Percentiles rank a stretch among this genome's conserved stretches.
Conservation (phyloP, 2,113 vertebrate genomes). For the Sinocyclocheilus grahami region DNA sequence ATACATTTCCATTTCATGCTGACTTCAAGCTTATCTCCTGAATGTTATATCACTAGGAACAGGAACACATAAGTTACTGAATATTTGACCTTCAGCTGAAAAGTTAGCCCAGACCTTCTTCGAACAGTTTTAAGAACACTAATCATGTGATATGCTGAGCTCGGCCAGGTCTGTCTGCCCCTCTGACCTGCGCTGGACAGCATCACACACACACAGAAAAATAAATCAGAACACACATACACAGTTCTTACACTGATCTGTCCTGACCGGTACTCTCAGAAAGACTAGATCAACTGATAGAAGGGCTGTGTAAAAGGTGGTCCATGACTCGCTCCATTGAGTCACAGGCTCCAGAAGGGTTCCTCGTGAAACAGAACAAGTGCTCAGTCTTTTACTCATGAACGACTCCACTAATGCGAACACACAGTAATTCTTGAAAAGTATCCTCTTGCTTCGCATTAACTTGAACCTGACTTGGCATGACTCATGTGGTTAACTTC, state of each 20-base stretch:
- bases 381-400: not conserved
- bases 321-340: constrained; percentile 30
- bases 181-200: constrained; percentile 14
- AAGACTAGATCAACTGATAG: constrained; percentile 26
- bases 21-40: not conserved
- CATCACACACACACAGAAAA: not conserved
- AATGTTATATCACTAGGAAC: not conserved
- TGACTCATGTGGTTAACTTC: constrained; percentile 28
- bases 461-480: constrained; percentile 37
- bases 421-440: constrained; percentile 30
- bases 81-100: constrained; percentile 29
- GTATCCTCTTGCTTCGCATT: constrained; percentile 19
- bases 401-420: not conserved
- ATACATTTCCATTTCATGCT: not conserved
- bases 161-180: constrained; percentile 31
- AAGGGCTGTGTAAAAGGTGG: constrained; percentile 32
- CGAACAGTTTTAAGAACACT: not conserved
- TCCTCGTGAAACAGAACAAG: constrained; percentile 23
- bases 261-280: constrained; percentile 34
- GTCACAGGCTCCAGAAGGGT: constrained; percentile 32
- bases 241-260: constrained; percentile 26
- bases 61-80: not conserved
- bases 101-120: constrained; percentile 18
- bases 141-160: constrained; percentile 31
- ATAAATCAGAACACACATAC: not conserved